phyloP scores from a whole-genome alignment of 2,888 invertebrate genomes.

The Ophion obscuratus region DNA sequence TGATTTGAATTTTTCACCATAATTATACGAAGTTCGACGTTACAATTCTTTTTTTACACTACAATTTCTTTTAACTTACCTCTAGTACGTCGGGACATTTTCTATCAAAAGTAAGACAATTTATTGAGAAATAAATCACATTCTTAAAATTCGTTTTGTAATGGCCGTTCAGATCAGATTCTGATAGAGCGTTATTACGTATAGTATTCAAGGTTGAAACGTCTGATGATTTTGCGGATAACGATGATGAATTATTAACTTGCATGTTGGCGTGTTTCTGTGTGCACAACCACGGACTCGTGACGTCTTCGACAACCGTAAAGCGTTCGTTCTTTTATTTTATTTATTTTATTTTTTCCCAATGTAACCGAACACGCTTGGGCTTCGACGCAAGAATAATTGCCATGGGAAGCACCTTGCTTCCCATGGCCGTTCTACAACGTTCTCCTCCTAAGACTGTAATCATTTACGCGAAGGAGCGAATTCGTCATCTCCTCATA shows the following conservation, averaged over 20 bases:
- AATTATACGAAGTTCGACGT: background rate
- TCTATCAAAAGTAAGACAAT: background rate
- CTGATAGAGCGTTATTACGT: background rate
- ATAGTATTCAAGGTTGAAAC: slow-evolving; percentile 36
- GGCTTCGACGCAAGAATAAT: slow-evolving; percentile 37
- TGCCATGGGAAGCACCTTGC: slow-evolving; percentile 27
- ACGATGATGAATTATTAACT: slow-evolving; percentile 39
- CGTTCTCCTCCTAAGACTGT: slow-evolving; percentile 27
- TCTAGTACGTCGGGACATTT: no score
- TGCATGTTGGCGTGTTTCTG: slow-evolving; percentile 17
- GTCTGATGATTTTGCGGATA: slow-evolving; percentile 40
- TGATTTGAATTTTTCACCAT: background rate
- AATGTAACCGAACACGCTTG: slow-evolving; percentile 39
- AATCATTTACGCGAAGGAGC: slow-evolving; percentile 37
- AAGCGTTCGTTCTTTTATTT: slow-evolving; percentile 13
- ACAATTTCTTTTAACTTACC: no score
- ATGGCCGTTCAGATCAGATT: slow-evolving; percentile 7
- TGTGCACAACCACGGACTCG: background rate
- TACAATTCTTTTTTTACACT: no score
- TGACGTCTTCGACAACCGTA: slow-evolving; percentile 17
- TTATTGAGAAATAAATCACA: slow-evolving; percentile 1
- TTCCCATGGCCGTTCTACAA: slow-evolving; percentile 51
- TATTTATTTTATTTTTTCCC: background rate
- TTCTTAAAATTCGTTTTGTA: background rate
- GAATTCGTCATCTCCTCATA: slow-evolving; percentile 47